Conservation (phyloP, 1,140 invertebrate genomes). For the Drosophila bocqueti region DNA sequence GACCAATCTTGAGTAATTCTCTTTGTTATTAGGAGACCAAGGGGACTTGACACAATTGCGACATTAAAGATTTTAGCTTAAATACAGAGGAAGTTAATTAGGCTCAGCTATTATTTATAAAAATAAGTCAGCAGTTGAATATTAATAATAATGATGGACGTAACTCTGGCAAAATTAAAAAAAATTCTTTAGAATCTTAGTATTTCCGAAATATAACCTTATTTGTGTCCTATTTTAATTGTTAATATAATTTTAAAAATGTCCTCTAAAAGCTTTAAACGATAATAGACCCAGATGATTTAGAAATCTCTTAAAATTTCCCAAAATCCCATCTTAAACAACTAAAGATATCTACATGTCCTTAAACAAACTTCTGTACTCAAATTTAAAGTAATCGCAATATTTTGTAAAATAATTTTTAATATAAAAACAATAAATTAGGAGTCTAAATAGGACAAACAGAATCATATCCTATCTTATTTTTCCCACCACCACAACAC, state of each 20-base stretch:
- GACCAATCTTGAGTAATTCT: neutral
- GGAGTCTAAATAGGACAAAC: neutral
- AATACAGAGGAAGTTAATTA: constrained; percentile 9
- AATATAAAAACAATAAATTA: neutral
- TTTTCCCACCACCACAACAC: constrained; percentile 2
- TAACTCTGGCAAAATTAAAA: neutral
- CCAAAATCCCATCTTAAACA: neutral
- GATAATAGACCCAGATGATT: neutral
- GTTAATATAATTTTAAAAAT: neutral
- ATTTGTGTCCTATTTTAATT: neutral
- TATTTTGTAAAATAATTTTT: neutral
- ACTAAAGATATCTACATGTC: neutral
- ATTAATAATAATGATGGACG: neutral
- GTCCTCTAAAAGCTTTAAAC: no score
- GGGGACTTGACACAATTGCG: constrained; percentile 42
- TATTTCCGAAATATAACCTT: neutral
- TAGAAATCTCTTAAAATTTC: neutral
- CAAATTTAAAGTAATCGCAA: no score
- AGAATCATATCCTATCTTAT: neutral
- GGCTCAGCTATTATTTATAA: neutral
- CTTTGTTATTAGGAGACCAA: neutral
- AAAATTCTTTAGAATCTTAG: neutral
- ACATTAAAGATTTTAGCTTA: constrained; percentile 40
- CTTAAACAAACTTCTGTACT: neutral
- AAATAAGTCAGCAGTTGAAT: neutral